Conservation (phyloP, 2,797 vertebrate genomes). For the Australoheros facetus region DNA sequence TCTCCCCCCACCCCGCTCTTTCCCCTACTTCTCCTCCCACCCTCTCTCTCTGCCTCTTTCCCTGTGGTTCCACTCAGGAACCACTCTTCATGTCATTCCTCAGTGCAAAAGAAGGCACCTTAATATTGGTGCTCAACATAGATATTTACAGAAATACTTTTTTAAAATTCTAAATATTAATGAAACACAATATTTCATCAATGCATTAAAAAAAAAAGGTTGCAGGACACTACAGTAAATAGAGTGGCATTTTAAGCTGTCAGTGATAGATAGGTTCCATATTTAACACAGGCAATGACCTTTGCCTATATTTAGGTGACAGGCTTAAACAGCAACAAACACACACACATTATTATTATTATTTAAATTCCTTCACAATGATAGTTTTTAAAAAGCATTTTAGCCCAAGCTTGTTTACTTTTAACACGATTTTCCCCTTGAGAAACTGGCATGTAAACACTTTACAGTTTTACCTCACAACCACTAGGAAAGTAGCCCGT, state of each 20-base stretch:
- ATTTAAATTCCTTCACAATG: neutral
- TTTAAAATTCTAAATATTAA: neutral
- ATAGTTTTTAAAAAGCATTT: constrained; percentile 37
- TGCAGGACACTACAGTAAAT: constrained; percentile 1
- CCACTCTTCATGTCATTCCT: constrained; percentile 32
- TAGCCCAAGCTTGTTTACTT: constrained; percentile 57
- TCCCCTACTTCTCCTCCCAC: neutral
- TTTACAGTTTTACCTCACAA: constrained; percentile 45
- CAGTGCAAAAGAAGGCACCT: neutral
- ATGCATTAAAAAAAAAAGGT: neutral
- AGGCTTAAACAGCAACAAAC: too few relatives aligned
- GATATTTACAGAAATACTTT: neutral
- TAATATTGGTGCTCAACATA: neutral
- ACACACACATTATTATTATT: too few relatives aligned
- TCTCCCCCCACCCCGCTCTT: neutral
- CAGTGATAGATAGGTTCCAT: constrained; percentile 12
- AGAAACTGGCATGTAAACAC: constrained; percentile 64
- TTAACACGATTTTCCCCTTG: constrained; percentile 41
- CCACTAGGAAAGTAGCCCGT: constrained; percentile 59
- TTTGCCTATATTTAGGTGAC: constrained; percentile 22
- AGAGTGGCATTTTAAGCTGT: constrained; percentile 1
- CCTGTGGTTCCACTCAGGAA: constrained; percentile 31
- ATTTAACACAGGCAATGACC: constrained; percentile 33
- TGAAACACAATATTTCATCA: neutral
- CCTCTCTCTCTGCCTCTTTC: neutral